phyloP scores from a whole-genome alignment of 1,140 invertebrate genomes.

The Dendroctonus ponderosae region DNA sequence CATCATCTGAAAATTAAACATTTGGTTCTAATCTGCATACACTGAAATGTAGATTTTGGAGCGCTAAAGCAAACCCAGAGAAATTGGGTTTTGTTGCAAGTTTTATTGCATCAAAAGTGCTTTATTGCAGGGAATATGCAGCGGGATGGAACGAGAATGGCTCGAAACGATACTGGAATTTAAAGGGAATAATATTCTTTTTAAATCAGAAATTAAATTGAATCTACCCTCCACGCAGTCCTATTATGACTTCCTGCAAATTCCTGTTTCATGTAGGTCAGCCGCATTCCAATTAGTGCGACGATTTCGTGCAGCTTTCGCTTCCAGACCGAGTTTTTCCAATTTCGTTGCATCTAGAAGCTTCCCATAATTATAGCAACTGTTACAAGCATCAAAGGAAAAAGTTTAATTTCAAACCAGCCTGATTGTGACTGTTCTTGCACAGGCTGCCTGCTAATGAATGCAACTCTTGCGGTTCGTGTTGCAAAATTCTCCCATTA shows the following conservation, averaged over 20 bases:
- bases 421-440: constrained; percentile 9
- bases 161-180: too few species aligned
- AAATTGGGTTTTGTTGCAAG: constrained; percentile 1
- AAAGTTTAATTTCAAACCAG: constrained; percentile 9
- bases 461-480: constrained; percentile 1
- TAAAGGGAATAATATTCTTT: too few species aligned
- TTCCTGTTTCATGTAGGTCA: constrained; percentile 8
- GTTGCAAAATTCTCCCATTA: too few species aligned
- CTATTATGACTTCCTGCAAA: too few species aligned
- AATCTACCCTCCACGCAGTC: neutral
- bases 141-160: too few species aligned
- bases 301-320: too few species aligned
- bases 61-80: neutral
- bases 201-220: too few species aligned
- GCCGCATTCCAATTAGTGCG: neutral
- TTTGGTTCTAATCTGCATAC: constrained; percentile 8
- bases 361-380: constrained; percentile 10
- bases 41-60: constrained; percentile 14
- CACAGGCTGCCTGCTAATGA: constrained; percentile 3
- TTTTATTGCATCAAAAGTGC: neutral
- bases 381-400: constrained; percentile 7
- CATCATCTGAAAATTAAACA: constrained; percentile 10
- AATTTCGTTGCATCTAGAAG: constrained; percentile 6
- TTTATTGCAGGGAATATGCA: neutral
- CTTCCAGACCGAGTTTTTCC: neutral